phyloP scores from a whole-genome alignment of 1,140 invertebrate species.

The Myzus persicae region DNA sequence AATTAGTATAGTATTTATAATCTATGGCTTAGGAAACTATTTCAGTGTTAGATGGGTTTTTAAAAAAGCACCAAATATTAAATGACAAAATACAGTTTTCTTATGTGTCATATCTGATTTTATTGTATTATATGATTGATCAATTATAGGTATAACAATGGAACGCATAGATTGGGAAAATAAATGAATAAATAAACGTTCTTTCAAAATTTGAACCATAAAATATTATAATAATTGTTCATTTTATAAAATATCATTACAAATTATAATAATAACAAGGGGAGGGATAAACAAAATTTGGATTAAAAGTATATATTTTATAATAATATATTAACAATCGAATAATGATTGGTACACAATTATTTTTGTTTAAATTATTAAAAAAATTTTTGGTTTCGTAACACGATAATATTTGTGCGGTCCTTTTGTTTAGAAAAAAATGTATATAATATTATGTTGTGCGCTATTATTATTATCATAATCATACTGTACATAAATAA shows the following conservation, averaged over 20 bases:
- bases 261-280: slow-evolving; percentile 55
- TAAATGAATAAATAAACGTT: neutral
- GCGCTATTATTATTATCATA: slow-evolving; percentile 46
- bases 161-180: neutral
- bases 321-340: slow-evolving; percentile 39
- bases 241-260: slow-evolving; percentile 56
- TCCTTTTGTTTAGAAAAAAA: slow-evolving; percentile 33
- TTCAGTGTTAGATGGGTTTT: neutral
- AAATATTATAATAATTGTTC: slow-evolving; percentile 55
- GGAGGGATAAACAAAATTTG: slow-evolving; percentile 51
- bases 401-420: slow-evolving; percentile 47
- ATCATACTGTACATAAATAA: slow-evolving; percentile 8
- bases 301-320: slow-evolving; percentile 22
- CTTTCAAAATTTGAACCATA: slow-evolving; percentile 45
- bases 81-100: too few relatives aligned
- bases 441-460: slow-evolving; percentile 43
- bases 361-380: neutral
- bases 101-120: too few relatives aligned
- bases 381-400: slow-evolving; percentile 28
- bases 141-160: too few relatives aligned
- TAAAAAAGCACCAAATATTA: neutral
- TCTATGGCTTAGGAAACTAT: neutral
- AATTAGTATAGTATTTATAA: neutral
- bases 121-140: too few relatives aligned
- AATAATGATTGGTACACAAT: slow-evolving; percentile 31